Base-by-base conservation (phyloP, 2,797 vertebrate genomes). In the Karalla daura region DNA sequence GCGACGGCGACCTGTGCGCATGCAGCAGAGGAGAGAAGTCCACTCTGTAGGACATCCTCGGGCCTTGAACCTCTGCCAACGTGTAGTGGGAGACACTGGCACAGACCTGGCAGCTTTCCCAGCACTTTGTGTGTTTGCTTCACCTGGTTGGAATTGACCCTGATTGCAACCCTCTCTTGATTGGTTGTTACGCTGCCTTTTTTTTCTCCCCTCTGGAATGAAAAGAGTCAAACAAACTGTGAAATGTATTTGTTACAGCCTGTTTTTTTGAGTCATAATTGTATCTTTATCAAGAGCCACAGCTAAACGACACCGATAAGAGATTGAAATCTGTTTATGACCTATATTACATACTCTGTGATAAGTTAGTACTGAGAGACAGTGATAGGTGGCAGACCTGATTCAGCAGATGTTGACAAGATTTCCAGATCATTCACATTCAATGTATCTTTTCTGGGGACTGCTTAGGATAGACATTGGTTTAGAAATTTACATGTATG, bases 261-360 rank as follows among this genome's bases (percentile, higher is more conserved):
- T 45, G 11, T 33, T 43, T 21, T 25, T 35, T 3, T 2, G 17
- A 9, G n/a, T 8, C 4, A 5, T 13, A 5, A 21, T n/a, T 44
- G 32, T 28, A 23, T 11, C 23, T 23, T 2, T 23, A 2, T 23
- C 21, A 46, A 20, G 40, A 4, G 39, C 8, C 35, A 27, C 17
- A 17, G 37, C 12, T 63, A 13, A 58, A 36, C 56, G 39, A 52
- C 46, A 8, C 9, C 46, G 52, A 59, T 44, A 41, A 62, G 51
- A 63, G n/a, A 44, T 17, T 7, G 12, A 15, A 39, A 45, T 30
- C 24, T 35, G 1, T 52, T 28, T 5, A 17, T n/a, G 11, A 40
- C 15, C 17, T 20, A 56, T 50, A 30, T 5, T 84, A 67, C 78
- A 41, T 87, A 88, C 21, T 60, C 4, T 47, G 1, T 12, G 41